Base-by-base conservation (phyloP, 2,797 vertebrate genomes). In the Lepidocolaptes lacrymiger region DNA sequence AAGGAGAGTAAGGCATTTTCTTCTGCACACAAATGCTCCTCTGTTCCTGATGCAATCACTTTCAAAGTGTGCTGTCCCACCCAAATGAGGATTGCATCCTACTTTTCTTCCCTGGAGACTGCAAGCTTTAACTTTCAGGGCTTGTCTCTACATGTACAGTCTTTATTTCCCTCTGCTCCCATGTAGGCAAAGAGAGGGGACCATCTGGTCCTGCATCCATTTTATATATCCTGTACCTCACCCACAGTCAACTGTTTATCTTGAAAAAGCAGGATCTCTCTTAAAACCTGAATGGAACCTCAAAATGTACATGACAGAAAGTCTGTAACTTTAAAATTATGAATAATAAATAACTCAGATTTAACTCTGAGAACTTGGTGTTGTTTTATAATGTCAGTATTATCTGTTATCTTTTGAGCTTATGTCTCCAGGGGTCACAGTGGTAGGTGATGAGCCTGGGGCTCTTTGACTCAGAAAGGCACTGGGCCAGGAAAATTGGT, bases 41-140 rank as follows among this genome's bases (percentile, higher is more conserved):
- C 49, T 95, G 88, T 81, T 95, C 76, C 85, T 91, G 62, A 83
- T 39, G 58, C 68, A 96, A 75, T 94, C 78, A 68, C 55, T 94
- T 88, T 91, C 83, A 78, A 86, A 91, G 73, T 63, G 62, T 75
- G 66, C 48, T 76, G 88, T 94, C 80, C 88, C 93, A 95, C 79
- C 76, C 88, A 94, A 91, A 90, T 48, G 85, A 94, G 74, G 55
- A 72, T 78, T 84, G 66, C 80, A 85, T 90, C 83, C 85, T 90
- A 93, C 36, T 84, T 72, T 78, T 75, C 55, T 93, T 75, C 76
- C 86, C 85, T 78, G 28, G 51, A 73, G 55, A 55, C 66, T 21
- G 23, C 0, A 30, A 61, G 58, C 27, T 95, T 78, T 75, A 76
- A 27, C 12, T 69, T 86, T 67, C 26, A 84, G 51, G 62, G 18